Base-by-base conservation (phyloP, 2,888 invertebrate species). In the Drosophila testacea region DNA sequence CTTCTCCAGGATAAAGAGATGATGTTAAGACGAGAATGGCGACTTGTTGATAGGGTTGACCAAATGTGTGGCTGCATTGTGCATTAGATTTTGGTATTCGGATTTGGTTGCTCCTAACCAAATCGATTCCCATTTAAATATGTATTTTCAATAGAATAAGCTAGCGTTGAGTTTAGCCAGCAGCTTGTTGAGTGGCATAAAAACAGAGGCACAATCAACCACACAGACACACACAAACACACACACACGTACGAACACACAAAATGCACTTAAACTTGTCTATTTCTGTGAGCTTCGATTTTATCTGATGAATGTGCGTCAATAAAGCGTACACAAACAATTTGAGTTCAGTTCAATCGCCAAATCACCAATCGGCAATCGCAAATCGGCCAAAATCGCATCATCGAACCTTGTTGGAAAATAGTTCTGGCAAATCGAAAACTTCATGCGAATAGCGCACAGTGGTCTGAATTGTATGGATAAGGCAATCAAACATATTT, bases 41-140 rank as follows among this genome's bases (percentile, higher is more conserved):
- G 66, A 85, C 86, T 83, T 88, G 88, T 85, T 88, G 88, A 83
- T 81, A 54, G 60, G 72, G 74, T 70, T 83, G 84, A 73, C 86
- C 86, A 69, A 75, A 63, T 41, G 69, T 41, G 69, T 28, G 69
- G 59, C 22, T 63, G 62, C 62, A 47, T 47, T 27, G 2, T 55
- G 62, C 62, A 55, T 34, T 27, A 5, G 62, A 56, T 32, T 55
- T 16, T 22, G 47, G 44, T 27, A 46, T 55, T 39, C 48, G 22
- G 38, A 41, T 51, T 38, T 42, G 22, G 41, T 39, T 51, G 56
- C 44, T 41, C 39, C 34, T 11, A 27, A 6, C 59, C 59, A 76
- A 85, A 89, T 81, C 89, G 77, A 84, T 81, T 79, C 66, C 51
- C 62, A 79, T 81, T 87, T 84, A 87, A 77, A 87, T 84, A 70